Base-by-base conservation (phyloP, 2,888 invertebrate species). In the Eupsilia transversa region DNA sequence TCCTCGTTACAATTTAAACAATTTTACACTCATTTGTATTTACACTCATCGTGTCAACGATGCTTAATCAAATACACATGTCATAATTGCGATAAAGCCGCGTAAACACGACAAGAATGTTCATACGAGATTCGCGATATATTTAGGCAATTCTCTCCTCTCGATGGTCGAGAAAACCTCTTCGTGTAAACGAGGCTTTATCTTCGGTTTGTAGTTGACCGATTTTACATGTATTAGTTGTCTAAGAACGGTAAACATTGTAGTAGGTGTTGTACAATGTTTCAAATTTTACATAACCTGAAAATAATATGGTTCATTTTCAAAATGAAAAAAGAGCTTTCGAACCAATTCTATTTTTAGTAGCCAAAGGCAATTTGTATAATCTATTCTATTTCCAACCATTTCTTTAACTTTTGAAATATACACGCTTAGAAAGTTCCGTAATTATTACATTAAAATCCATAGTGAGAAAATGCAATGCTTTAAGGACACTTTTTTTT, bases 331-430 rank as follows among this genome's bases (percentile, higher is more conserved):
- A 79, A 57, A n/a, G 27, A 63, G 63, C 49, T 63, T 57, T n/a
- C 1, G 20, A 41, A 60, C n/a, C 23, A 23, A 33, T 17, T 38
- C 12, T 70, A 60, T n/a, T 23, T 9, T 14, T 52, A 75, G 5
- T 7, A 49, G 78, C 75, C 78, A 60, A 49, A 68, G 75, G 78
- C 78, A 72, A 72, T 57, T 72, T 38, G 17, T 35, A 14, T 72
- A 10, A n/a, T 52, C 23, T 14, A n/a, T n/a, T n/a, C n/a, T n/a
- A n/a, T n/a, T n/a, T n/a, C n/a, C n/a, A n/a, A n/a, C n/a, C n/a
- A n/a, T n/a, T n/a, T n/a, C n/a, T n/a, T n/a, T n/a, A n/a, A n/a
- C n/a, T n/a, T n/a, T n/a, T n/a, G n/a, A n/a, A n/a, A n/a, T n/a
- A n/a, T n/a, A n/a, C n/a, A n/a, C n/a, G n/a, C n/a, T n/a, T n/a